phyloP scores from a whole-genome alignment of 2,113 vertebrate genomes.

The Rattus rattus region DNA sequence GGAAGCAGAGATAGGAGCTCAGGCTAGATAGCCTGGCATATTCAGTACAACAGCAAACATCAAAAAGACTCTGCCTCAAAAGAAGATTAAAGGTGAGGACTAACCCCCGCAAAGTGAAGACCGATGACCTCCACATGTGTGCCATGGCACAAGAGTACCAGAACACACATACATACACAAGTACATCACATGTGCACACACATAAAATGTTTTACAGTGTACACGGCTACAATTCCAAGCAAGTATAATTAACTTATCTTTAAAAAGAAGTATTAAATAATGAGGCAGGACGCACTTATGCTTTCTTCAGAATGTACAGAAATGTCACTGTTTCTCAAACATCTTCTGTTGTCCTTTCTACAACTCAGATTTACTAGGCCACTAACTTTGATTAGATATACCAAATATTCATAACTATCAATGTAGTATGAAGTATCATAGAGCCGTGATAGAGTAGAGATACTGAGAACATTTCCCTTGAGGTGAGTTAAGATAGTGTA shows the following conservation, averaged over 20 bases:
- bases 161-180: neutral
- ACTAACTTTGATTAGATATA: neutral
- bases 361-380: neutral
- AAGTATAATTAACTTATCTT: neutral
- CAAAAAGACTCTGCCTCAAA: neutral
- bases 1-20: neutral
- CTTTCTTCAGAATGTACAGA: constrained; percentile 16
- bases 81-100: neutral
- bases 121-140: neutral
- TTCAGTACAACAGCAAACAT: neutral
- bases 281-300: neutral
- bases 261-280: neutral
- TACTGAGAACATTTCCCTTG: neutral
- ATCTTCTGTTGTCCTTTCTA: neutral
- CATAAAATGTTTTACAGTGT: neutral
- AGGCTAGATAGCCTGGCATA: neutral
- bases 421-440: neutral
- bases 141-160: neutral
- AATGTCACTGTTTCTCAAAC: neutral
- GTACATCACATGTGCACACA: neutral
- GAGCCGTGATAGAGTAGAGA: neutral
- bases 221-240: constrained; percentile 36
- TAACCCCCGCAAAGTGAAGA: neutral
- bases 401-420: neutral
- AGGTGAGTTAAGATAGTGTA: constrained; percentile 32